Evolutionary conservation across 2,797 vertebrate genomes (phyloP), one percentile per base, ranked within the genome.

Genomic region (Podarcis lilfordi): DNA sequence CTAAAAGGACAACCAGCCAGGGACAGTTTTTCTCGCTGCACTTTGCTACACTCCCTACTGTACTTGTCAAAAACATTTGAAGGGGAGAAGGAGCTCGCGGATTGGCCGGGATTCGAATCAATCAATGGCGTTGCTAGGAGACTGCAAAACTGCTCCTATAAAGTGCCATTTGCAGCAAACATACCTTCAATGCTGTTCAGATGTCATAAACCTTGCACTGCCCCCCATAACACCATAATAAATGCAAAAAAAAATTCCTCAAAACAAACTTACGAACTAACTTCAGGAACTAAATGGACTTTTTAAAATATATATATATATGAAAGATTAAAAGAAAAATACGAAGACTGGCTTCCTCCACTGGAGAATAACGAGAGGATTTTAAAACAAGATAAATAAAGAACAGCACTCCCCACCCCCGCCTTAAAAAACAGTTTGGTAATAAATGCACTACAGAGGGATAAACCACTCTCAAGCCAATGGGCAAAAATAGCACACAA

Each of bases 101-200:
- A 97, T 96, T 97, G 97, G 97, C 88, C 79, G 59, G 5, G 61
- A 7, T 68, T 25, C 1, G 79, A 80, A 95, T 96, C 97, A 91
- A 94, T 96, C 96, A 95, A 88, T 37, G 68, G 45, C 78, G 96
- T 97, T 96, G 95, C 97, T 92, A 91, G 82, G 97, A 94, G 91
- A 97, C 97, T 15, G 90, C 87, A 82, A 96, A 96, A 93, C 95
- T 93, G 95, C 94, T 84, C 92, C 82, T 77, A 80, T 4, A 90
- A 95, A 92, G 91, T 89, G 95, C 95, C 87, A 91, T 89, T 72
- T 91, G 91, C 95, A 95, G 94, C 95, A 93, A 93, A 93, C 95
- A 95, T 96, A 95, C 95, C 96, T 94, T 94, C 95, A 95, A 93
- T 95, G 95, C 96, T 91, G 95, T 93, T 95, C 95, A 96, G 96